Percentiles rank a stretch among this genome's conserved stretches.
These are phyloP conservation scores for Thryonomys swinderianus DNA, from an alignment of 2,113 vertebrate species.

Conservation along the genomic window DNA sequence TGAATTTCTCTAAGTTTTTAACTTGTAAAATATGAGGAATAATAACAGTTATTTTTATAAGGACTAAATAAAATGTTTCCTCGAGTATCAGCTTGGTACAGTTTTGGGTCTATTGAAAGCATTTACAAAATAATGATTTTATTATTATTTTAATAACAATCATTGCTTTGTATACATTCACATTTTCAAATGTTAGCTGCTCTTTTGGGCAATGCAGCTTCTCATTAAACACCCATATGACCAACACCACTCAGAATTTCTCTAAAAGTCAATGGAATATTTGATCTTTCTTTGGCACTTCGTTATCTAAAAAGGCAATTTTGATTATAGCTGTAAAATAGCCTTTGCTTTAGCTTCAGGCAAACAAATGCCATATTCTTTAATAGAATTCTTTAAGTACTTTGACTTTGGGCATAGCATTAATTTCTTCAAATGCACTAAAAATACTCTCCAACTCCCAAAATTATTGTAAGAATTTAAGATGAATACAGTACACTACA, in stretches of 20 bases:
- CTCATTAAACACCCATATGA: background rate
- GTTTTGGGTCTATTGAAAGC: background rate
- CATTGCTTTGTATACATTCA: slow-evolving; percentile 3
- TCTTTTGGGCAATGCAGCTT: background rate
- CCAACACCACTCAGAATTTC: background rate
- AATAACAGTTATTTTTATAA: slow-evolving; percentile 25
- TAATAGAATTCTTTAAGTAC: background rate
- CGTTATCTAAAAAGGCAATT: background rate
- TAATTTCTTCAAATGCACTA: background rate
- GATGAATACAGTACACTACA: background rate
- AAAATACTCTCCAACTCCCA: background rate
- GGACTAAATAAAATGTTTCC: slow-evolving; percentile 30
- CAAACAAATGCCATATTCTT: background rate
- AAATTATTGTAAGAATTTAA: slow-evolving; percentile 4
- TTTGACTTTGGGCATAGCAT: background rate
- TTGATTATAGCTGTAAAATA: background rate
- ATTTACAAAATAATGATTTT: slow-evolving; percentile 37
- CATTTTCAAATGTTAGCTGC: background rate
- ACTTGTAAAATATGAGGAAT: background rate
- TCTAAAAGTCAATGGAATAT: background rate
- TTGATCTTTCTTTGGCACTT: background rate
- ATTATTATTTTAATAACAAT: slow-evolving; percentile 42
- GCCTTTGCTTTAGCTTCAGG: background rate
- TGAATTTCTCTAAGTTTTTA: slow-evolving; percentile 12
- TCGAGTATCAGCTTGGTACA: background rate